These are phyloP conservation scores for Hoplodrina ambigua DNA, from an alignment of 2,888 invertebrate genomes.

Conservation along the genomic window DNA sequence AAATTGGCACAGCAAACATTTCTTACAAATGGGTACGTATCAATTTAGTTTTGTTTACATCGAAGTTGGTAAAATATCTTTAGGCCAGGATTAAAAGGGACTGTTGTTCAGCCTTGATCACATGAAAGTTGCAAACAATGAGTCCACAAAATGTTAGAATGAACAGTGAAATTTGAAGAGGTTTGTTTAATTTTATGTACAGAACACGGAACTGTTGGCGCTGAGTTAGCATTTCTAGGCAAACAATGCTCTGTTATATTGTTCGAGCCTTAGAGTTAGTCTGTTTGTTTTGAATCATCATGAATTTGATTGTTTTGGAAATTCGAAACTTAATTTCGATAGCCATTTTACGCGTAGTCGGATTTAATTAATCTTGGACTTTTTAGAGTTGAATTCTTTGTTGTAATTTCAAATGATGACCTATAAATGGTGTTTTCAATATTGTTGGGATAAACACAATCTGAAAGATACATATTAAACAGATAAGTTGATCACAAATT, in stretches of 20 bases:
- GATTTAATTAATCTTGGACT: not conserved
- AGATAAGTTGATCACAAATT: no score
- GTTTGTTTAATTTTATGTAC: conserved; percentile 7
- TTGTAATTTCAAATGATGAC: not conserved
- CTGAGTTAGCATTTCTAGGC: conserved; percentile 13
- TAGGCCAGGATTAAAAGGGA: not conserved
- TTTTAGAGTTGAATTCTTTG: not conserved
- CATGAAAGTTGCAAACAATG: conserved; percentile 20
- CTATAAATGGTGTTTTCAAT: not conserved
- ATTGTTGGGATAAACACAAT: not conserved
- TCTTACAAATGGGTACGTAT: not conserved
- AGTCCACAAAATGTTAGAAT: conserved; percentile 5
- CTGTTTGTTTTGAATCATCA: conserved; percentile 11
- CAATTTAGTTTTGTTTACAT: not conserved
- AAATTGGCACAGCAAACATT: not conserved
- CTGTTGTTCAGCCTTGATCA: not conserved
- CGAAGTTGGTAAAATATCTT: not conserved
- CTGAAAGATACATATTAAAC: no score
- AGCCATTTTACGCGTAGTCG: not conserved
- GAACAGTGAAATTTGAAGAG: not conserved
- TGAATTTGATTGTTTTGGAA: not conserved
- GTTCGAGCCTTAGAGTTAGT: not conserved
- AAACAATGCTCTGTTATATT: conserved; percentile 1
- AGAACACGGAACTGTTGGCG: not conserved
- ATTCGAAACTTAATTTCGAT: not conserved